Conservation (phyloP, 37 sponge, comb jelly and placozoan species). For the Cladorhizidae sp. region DNA sequence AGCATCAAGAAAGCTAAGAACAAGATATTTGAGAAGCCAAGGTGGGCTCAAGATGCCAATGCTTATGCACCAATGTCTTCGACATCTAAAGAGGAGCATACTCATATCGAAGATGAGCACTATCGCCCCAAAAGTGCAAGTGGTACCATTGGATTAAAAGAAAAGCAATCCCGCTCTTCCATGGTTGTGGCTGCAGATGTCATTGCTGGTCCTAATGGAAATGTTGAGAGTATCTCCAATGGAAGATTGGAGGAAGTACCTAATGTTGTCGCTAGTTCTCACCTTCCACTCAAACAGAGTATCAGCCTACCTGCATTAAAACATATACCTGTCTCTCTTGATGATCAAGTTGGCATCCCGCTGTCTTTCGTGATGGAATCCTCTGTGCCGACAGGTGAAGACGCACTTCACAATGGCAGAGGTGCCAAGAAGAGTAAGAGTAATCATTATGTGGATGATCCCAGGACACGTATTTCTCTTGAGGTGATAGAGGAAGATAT, state of each 20-base stretch:
- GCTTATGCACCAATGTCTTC: background rate
- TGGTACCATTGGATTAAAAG: background rate
- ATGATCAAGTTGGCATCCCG: background rate
- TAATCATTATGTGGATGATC: conserved; percentile 29
- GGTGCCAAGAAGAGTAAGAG: background rate
- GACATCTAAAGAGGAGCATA: background rate
- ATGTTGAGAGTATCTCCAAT: no score
- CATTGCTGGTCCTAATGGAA: no score
- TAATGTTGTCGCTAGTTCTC: background rate
- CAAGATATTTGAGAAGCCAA: conserved; percentile 8
- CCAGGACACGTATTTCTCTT: background rate
- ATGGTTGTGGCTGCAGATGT: no score
- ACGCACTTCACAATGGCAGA: background rate
- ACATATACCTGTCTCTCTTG: background rate
- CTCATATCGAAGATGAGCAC: background rate
- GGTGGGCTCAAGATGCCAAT: conserved; percentile 3
- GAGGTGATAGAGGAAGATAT: no score
- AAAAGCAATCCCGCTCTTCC: no score
- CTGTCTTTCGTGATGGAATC: background rate
- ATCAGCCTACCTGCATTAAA: background rate
- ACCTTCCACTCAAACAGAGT: background rate
- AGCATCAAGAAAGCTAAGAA: conserved; percentile 15
- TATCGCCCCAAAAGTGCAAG: background rate
- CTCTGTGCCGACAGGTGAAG: background rate
- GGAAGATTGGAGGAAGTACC: background rate